phyloP scores from a whole-genome alignment of 2,113 vertebrate genomes.

The Chaetodon trifascialis region DNA sequence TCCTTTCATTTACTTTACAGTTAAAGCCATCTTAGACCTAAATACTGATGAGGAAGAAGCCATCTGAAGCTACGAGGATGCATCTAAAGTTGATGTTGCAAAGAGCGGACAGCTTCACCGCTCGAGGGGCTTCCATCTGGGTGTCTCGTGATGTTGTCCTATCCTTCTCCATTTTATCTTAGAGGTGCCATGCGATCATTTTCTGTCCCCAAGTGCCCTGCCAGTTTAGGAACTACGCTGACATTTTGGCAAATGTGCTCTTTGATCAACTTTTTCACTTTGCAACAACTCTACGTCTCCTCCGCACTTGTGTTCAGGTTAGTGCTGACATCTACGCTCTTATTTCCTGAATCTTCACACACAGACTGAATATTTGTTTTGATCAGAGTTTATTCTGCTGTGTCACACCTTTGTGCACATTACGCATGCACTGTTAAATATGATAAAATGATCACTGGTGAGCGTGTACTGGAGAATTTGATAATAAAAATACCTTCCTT shows the following conservation, averaged over 20 bases:
- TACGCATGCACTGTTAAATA: too few species aligned
- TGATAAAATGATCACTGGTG: too few species aligned
- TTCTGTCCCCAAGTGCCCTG: background rate
- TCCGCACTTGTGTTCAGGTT: background rate
- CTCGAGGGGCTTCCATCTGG: background rate
- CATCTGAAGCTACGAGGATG: conserved; percentile 15
- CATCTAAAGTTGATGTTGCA: background rate
- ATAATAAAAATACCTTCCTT: too few species aligned
- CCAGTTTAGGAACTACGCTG: background rate
- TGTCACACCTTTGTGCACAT: too few species aligned
- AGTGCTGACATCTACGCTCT: background rate
- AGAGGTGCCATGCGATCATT: background rate
- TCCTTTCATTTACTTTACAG: background rate
- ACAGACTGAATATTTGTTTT: background rate
- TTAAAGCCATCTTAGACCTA: background rate
- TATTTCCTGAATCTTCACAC: background rate
- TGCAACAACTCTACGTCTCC: background rate
- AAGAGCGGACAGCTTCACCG: conserved; percentile 5
- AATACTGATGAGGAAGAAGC: background rate
- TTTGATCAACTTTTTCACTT: conserved; percentile 18
- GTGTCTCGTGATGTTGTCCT: conserved; percentile 32
- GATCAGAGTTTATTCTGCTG: background rate
- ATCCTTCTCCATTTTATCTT: conserved; percentile 13
- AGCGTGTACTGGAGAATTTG: too few species aligned
- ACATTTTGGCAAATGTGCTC: conserved; percentile 42